phyloP scores from a whole-genome alignment of 1,140 invertebrate genomes.

The Diorhabda elongata region DNA sequence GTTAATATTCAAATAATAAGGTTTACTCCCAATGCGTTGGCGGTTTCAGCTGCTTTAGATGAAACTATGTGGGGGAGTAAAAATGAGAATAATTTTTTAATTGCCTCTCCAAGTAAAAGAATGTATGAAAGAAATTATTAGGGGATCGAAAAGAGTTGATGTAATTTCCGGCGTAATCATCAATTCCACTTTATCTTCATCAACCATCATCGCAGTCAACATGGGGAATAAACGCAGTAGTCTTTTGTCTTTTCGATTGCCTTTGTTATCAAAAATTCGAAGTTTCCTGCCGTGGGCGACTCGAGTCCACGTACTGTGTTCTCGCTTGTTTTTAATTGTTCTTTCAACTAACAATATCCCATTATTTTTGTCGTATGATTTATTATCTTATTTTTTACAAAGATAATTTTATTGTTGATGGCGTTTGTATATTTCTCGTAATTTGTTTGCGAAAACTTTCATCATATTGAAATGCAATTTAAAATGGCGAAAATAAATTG shows the following conservation, averaged over 20 bases:
- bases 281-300: not conserved
- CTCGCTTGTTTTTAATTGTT: slow-evolving; percentile 2
- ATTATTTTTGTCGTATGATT: not conserved
- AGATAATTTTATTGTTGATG: too few relatives aligned
- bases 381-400: too few relatives aligned
- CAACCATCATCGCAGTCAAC: slow-evolving; percentile 1
- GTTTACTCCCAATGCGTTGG: too few relatives aligned
- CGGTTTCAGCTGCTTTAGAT: not conserved
- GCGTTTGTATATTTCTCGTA: too few relatives aligned
- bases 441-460: too few relatives aligned
- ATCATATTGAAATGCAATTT: too few relatives aligned
- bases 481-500: too few relatives aligned
- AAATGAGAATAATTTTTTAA: not conserved
- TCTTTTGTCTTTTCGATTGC: slow-evolving; percentile 2
- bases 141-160: not conserved
- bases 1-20: too few relatives aligned
- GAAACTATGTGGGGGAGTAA: not conserved
- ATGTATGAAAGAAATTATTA: not conserved
- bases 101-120: not conserved
- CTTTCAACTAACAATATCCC: not conserved
- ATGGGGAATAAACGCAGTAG: not conserved
- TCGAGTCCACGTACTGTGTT: not conserved
- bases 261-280: slow-evolving; percentile 1
- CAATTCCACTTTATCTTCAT: slow-evolving; percentile 2
- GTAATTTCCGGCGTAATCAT: not conserved